Percentiles rank a stretch among this genome's conserved stretches.
Conservation (phyloP, 2,113 vertebrate genomes). For the Columbina picui region DNA sequence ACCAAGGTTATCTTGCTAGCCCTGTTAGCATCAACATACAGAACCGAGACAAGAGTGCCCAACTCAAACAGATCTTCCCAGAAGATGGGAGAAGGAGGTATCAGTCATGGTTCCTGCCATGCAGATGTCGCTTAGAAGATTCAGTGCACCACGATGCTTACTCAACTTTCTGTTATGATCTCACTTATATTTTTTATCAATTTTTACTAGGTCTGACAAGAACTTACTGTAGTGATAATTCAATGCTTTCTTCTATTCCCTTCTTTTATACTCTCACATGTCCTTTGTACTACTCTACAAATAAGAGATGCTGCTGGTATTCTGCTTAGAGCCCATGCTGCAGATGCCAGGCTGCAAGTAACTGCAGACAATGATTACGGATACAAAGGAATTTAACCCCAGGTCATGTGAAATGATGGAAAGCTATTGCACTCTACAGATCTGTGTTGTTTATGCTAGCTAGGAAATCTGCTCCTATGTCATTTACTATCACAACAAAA, state of each 20-base stretch:
- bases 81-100: not conserved
- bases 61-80: not conserved
- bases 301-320: not conserved
- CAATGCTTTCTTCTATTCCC: not conserved
- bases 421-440: not conserved
- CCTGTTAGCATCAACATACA: not conserved
- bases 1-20: not conserved
- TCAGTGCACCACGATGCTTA: not conserved
- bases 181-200: not conserved
- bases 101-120: not conserved
- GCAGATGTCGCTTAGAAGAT: not conserved
- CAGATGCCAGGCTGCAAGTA: not conserved
- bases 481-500: not conserved
- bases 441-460: not conserved
- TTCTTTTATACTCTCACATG: not conserved
- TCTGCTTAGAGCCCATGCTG: not conserved
- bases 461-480: not conserved
- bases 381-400: not conserved
- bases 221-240: not conserved
- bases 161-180: not conserved
- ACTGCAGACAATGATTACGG: not conserved
- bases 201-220: not conserved
- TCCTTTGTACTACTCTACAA: not conserved
- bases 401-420: not conserved
- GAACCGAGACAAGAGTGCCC: not conserved